Conservation (phyloP, 1,140 invertebrate genomes). For the Physella acuta region DNA sequence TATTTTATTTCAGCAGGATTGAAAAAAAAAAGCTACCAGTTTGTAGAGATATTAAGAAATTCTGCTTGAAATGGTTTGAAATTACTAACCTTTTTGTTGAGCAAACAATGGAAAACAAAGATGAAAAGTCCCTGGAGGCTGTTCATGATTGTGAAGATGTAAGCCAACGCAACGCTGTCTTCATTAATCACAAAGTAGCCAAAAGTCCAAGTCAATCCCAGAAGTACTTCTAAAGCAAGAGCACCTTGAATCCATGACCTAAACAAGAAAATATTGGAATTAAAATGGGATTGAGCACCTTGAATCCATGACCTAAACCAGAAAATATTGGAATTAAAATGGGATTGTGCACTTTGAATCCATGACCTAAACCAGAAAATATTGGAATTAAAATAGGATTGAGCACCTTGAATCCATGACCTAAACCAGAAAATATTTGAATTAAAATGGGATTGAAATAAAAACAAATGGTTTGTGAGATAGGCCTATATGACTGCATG, state of each 20-base stretch:
- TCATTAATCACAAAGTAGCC: constrained; percentile 63
- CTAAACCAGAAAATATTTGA: constrained; percentile 32
- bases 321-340: neutral
- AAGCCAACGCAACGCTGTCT: constrained; percentile 59
- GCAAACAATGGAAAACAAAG: constrained; percentile 62
- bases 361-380: constrained; percentile 39
- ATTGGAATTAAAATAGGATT: neutral
- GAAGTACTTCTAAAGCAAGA: constrained; percentile 62
- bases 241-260: constrained; percentile 62
- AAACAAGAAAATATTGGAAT: constrained; percentile 17
- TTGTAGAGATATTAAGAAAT: no score
- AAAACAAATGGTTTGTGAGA: neutral
- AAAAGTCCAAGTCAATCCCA: constrained; percentile 65
- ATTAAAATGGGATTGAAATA: neutral
- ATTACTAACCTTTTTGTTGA: constrained; percentile 53
- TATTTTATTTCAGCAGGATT: no score
- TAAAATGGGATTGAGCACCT: constrained; percentile 51
- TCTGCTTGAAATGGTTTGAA: no score
- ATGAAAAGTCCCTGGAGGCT: constrained; percentile 65
- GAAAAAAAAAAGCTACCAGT: no score
- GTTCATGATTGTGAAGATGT: constrained; percentile 63
- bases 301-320: constrained; percentile 57
- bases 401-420: constrained; percentile 61
- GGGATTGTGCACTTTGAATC: constrained; percentile 61
- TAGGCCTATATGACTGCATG: neutral